Base-by-base conservation (phyloP, 2,888 invertebrate species). In the Digitonthophagus gazella region DNA sequence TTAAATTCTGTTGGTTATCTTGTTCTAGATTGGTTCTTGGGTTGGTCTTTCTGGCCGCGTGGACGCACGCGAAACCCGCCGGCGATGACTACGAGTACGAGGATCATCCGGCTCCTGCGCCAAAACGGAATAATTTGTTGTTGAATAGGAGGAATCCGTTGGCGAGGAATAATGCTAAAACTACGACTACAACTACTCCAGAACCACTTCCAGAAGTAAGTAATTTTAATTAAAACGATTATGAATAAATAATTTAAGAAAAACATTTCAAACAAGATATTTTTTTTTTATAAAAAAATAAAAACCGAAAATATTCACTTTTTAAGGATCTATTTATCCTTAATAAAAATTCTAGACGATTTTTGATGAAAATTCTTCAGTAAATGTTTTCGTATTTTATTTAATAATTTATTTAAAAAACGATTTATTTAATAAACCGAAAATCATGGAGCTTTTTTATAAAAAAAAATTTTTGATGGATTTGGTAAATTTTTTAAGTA, bases 141-240 rank as follows among this genome's bases (percentile, higher is more conserved):
- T 74, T 81, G 15, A 79, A 78, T 57, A 78, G 83, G 72, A 77
- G 84, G 68, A 83, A 79, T 73, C 82, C 82, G 1, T 73, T 83
- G 63, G 74, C 78, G 1, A 78, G 78, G 16, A 76, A 80, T 58
- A 76, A 74, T 14, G 78, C 76, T 66, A 77, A 81, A 14, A 77
- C 82, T 1, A 80, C 81, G 8, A 80, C 82, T 16, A 79, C 81
- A 4, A 78, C 82, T 14, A 77, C 81, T 56, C 73, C 76, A 54
- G 75, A 79, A 54, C 75, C 78, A 69, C 73, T 76, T 18, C 72
- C 72, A 15, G 72, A 74, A 75, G 78, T 78, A 75, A 74, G 54
- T 65, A 44, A 22, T 4, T 22, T 22, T 44, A 44, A 44, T 3
- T n/a, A n/a, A n/a, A n/a, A n/a, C n/a, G n/a, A n/a, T n/a, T n/a